Evolutionary conservation across 2,888 invertebrate genomes (phyloP), one percentile per base, ranked within the genome.

Genomic region (Isoperla grammatica): DNA sequence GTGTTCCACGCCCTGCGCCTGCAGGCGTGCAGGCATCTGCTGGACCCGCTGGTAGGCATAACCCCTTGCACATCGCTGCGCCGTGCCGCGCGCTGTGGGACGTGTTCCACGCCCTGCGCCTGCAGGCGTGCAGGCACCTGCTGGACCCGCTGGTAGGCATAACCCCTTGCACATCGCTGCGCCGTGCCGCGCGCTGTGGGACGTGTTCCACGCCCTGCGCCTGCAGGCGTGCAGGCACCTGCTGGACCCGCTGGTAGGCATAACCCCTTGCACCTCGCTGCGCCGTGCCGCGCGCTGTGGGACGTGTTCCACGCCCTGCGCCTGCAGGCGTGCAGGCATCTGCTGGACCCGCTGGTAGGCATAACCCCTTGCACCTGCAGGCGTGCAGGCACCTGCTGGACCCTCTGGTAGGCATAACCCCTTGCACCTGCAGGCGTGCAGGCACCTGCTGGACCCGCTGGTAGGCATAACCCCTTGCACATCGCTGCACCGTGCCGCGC

Each of bases 401-500:
- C 48, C 83, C 85, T 37, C 69, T 86, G 79, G 86, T 86, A 76
- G 76, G 71, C 65, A 42, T 20, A 22, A 15, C 11, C n/a, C n/a
- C 35, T 8, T 29, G 29, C 29, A 29, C 29, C 4, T n/a, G n/a
- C n/a, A n/a, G n/a, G n/a, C n/a, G n/a, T n/a, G 85, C 2, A 80
- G 81, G 13, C 83, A 88, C 68, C 85, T 86, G 54, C 74, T 84
- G 12, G 72, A 76, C 11, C 82, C 85, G 43, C 78, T n/a, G n/a
- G n/a, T n/a, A n/a, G n/a, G n/a, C n/a, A n/a, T n/a, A n/a, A n/a
- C n/a, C n/a, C 85, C 35, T 80, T 81, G 1, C 79, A 80, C 57
- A 81, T 83, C 55, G 84, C 87, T 3, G 87, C 86, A 3, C 81
- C 81, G 54, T 90, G 90, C 71, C 78, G 81, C 1, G 88, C 88